Conservation (phyloP, 2,113 vertebrate genomes). For the Capra hircus region DNA sequence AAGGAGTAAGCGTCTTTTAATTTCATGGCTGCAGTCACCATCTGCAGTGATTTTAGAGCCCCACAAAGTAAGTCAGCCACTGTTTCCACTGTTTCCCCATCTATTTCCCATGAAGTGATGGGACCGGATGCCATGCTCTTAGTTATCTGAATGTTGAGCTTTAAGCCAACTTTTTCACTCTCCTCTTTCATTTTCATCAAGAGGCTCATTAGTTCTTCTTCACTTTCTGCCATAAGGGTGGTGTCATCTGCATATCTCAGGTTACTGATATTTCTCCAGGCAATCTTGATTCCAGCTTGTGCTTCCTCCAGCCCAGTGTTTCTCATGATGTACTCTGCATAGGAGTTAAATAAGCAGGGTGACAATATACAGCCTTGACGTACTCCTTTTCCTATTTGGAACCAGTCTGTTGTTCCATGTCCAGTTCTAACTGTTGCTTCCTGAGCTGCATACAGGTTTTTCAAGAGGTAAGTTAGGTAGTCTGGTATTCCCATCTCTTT, state of each 20-base stretch:
- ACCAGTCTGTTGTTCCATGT: not conserved
- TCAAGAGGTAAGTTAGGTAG: too few species aligned
- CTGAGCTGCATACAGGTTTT: too few species aligned
- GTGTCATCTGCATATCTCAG: not conserved
- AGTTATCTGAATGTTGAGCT: not conserved
- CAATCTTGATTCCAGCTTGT: not conserved
- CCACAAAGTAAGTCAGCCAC: not conserved
- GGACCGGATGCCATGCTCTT: rapidly evolving
- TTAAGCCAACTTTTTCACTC: not conserved
- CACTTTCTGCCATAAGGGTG: not conserved
- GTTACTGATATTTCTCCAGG: not conserved
- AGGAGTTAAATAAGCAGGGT: not conserved
- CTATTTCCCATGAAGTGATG: not conserved
- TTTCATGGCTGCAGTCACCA: not conserved
- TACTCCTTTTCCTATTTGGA: not conserved
- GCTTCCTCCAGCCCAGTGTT: rapidly evolving
- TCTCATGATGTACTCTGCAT: not conserved
- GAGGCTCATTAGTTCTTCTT: not conserved
- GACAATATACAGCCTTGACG: not conserved
- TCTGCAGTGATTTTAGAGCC: not conserved
- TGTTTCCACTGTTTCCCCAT: not conserved
- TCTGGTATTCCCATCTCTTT: too few species aligned
- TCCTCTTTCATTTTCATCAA: not conserved
- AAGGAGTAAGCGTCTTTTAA: not conserved
- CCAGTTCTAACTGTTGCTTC: not conserved